Conservation (phyloP, 2,797 vertebrate genomes). For the Thripadectes ignobilis region DNA sequence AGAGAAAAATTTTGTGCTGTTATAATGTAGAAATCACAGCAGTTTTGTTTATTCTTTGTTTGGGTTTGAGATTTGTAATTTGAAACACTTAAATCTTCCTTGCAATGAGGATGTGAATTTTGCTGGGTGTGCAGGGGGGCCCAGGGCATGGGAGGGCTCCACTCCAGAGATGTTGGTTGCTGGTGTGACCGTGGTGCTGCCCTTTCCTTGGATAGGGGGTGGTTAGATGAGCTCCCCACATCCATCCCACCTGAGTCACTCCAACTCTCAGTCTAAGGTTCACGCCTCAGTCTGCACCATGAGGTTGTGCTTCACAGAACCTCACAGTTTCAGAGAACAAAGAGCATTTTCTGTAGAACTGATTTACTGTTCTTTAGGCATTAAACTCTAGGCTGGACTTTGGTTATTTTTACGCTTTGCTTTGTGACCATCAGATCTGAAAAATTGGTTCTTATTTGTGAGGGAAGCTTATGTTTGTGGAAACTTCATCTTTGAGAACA, state of each 20-base stretch:
- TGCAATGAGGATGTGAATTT: neutral
- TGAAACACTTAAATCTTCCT: neutral
- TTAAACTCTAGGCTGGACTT: neutral
- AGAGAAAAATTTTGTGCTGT: neutral
- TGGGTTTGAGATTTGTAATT: neutral
- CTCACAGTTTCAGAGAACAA: neutral
- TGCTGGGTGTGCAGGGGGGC: neutral
- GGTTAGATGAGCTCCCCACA: neutral
- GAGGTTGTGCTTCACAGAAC: neutral
- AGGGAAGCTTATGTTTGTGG: neutral
- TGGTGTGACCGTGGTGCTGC: neutral
- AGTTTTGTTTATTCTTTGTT: neutral
- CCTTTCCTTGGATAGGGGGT: neutral
- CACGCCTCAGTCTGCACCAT: neutral
- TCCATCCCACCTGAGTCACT: neutral
- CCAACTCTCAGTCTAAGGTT: neutral
- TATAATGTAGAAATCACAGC: neutral
- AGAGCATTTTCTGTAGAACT: neutral
- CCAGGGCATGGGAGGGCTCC: fast-evolving
- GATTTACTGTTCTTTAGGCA: neutral
- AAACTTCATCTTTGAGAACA: neutral
- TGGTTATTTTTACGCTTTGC: neutral
- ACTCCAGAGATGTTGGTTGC: fast-evolving
- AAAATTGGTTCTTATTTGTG: neutral
- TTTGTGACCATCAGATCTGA: neutral